A percentile compares a stretch with the other conserved stretches of the same genome.
These are phyloP conservation scores for Stictonetta naevosa DNA, from an alignment of 2,113 vertebrate species.

Conservation along the genomic window DNA sequence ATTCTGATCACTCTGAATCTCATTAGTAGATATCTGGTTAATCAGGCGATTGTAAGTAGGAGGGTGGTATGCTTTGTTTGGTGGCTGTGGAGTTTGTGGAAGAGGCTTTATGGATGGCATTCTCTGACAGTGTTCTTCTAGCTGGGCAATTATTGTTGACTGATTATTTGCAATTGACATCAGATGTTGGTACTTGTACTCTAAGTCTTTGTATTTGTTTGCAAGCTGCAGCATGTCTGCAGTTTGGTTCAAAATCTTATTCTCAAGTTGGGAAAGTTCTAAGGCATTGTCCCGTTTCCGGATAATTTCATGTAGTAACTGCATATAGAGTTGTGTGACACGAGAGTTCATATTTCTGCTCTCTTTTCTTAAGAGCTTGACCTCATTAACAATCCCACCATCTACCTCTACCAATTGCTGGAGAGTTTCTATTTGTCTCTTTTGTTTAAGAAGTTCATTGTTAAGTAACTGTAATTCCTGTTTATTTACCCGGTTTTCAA, in stretches of 20 bases:
- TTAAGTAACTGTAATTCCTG: conserved; percentile 95
- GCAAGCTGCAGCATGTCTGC: conserved; percentile 94
- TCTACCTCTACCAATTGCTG: conserved; percentile 98
- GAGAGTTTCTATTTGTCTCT: conserved; percentile 95
- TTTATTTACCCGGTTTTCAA: conserved; percentile 92
- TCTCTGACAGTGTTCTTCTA: conserved; percentile 93
- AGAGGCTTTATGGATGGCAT: conserved; percentile 70
- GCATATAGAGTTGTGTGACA: conserved; percentile 98
- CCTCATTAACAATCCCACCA: conserved; percentile 96
- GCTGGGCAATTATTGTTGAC: conserved; percentile 86
- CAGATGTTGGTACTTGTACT: conserved; percentile 96
- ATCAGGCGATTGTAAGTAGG: conserved; percentile 85
- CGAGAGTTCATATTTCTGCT: conserved; percentile 99
- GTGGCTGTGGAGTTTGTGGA: conserved; percentile 79
- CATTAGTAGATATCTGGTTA: conserved; percentile 94
- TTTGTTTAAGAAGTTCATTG: conserved; percentile 95
- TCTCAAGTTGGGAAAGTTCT: conserved; percentile 96
- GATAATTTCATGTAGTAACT: conserved; percentile 97
- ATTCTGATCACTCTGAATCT: conserved; percentile 97
- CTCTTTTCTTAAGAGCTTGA: conserved; percentile 96
- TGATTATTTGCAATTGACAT: conserved; percentile 93
- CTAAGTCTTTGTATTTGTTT: conserved; percentile 95
- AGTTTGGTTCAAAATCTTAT: conserved; percentile 95
- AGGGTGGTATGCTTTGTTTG: conserved; percentile 83
- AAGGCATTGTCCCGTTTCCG: conserved; percentile 95